Evolutionary conservation across 2,797 vertebrate genomes (phyloP).

Genomic region (Poeciliopsis infans): DNA sequence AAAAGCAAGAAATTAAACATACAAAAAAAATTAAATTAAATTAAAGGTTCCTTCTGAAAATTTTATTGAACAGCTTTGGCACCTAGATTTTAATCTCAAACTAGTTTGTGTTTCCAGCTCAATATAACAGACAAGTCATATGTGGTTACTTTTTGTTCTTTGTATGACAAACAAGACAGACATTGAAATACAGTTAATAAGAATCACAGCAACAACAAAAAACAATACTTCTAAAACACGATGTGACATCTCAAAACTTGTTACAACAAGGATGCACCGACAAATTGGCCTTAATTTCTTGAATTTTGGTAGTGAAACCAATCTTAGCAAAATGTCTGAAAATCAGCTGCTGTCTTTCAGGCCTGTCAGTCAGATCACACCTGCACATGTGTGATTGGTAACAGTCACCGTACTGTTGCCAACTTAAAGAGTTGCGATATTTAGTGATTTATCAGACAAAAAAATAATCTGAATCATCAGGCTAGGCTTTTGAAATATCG

Average conservation of each 20-base stretch:
- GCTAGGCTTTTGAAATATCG: background rate
- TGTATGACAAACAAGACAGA: conserved; percentile 2
- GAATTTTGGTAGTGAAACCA: background rate
- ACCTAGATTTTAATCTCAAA: background rate
- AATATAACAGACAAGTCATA: background rate
- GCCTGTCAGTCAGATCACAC: background rate
- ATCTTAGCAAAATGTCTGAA: background rate
- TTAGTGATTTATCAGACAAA: background rate
- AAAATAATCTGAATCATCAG: too few relatives aligned
- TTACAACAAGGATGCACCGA: background rate
- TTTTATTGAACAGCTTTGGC: background rate
- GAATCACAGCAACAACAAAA: conserved; percentile 19
- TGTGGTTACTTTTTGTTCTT: conserved; percentile 1
- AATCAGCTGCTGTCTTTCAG: background rate
- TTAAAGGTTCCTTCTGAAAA: background rate
- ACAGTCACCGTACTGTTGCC: background rate
- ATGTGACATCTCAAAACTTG: background rate
- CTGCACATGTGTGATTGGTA: background rate
- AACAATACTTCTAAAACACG: conserved; percentile 28
- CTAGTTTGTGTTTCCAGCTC: background rate
- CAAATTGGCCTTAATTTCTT: background rate
- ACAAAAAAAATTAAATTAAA: background rate
- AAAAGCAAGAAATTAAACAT: background rate
- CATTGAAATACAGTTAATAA: conserved; percentile 31
- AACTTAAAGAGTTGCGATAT: background rate